These are phyloP conservation scores for Atethmia centrago DNA, from an alignment of 2,888 invertebrate species.

Conservation along the genomic window DNA sequence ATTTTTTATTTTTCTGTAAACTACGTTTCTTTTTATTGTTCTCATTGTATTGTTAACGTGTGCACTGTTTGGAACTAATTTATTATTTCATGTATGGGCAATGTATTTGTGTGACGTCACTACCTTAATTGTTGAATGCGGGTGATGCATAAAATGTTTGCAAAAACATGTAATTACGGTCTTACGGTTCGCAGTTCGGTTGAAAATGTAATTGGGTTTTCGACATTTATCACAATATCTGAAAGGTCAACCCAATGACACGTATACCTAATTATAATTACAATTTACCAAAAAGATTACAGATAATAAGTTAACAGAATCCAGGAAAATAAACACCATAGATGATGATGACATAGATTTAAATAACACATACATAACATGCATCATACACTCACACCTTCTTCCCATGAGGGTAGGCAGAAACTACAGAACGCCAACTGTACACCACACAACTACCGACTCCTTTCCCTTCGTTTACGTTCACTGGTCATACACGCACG, in stretches of 20 bases:
- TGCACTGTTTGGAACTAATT: slow-evolving; percentile 53
- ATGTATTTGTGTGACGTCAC: slow-evolving; percentile 45
- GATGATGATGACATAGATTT: not conserved
- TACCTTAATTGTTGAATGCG: slow-evolving; percentile 34
- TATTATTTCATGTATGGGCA: not conserved
- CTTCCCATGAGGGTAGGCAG: not conserved
- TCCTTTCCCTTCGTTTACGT: not conserved
- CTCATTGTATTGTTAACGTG: slow-evolving; percentile 24
- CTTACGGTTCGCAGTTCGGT: not conserved
- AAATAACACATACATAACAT: not conserved
- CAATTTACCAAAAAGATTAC: not conserved
- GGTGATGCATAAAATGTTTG: slow-evolving; percentile 29
- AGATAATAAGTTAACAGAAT: no score
- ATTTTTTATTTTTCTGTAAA: not conserved
- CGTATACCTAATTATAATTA: not conserved
- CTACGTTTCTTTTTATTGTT: slow-evolving; percentile 4
- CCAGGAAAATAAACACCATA: not conserved
- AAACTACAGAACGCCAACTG: not conserved
- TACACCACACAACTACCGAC: not conserved
- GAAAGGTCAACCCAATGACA: not conserved
- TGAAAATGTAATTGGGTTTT: not conserved
- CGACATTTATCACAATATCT: not conserved
- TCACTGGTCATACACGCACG: not conserved
- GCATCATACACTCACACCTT: no score
- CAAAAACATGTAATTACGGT: slow-evolving; percentile 31